These are phyloP conservation scores for Resseliella maxima DNA, from an alignment of 2,888 invertebrate species.

Conservation along the genomic window DNA sequence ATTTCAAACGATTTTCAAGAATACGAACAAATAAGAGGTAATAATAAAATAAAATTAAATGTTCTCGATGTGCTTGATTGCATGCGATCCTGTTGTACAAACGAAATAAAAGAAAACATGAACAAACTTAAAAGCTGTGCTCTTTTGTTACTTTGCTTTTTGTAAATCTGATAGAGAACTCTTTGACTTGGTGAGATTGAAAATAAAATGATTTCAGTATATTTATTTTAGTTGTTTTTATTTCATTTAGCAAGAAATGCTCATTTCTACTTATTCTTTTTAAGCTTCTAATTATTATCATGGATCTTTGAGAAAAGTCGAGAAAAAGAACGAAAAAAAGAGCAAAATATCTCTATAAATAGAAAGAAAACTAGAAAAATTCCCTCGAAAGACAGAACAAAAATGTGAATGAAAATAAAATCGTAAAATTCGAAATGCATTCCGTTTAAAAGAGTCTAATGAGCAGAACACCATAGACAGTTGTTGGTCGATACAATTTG, in stretches of 20 bases:
- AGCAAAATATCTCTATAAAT: too few relatives aligned
- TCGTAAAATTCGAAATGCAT: too few relatives aligned
- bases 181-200: not conserved
- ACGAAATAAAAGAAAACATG: not conserved
- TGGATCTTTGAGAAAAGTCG: not conserved
- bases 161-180: not conserved
- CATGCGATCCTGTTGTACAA: not conserved
- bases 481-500: too few relatives aligned
- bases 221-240: too few relatives aligned
- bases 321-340: too few relatives aligned
- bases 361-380: too few relatives aligned
- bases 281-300: constrained; percentile 10
- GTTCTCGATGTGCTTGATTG: constrained; percentile 24
- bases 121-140: not conserved
- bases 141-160: not conserved
- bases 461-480: too few relatives aligned
- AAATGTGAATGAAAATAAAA: too few relatives aligned
- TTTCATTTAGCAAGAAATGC: not conserved
- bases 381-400: too few relatives aligned
- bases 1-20: not conserved
- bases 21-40: not conserved
- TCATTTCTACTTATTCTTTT: not conserved
- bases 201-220: not conserved
- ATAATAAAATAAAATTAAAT: constrained; percentile 45
- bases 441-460: too few relatives aligned